Evolutionary conservation across 2,113 vertebrate genomes (phyloP).

Genomic region (Eudyptes chrysolophus): DNA sequence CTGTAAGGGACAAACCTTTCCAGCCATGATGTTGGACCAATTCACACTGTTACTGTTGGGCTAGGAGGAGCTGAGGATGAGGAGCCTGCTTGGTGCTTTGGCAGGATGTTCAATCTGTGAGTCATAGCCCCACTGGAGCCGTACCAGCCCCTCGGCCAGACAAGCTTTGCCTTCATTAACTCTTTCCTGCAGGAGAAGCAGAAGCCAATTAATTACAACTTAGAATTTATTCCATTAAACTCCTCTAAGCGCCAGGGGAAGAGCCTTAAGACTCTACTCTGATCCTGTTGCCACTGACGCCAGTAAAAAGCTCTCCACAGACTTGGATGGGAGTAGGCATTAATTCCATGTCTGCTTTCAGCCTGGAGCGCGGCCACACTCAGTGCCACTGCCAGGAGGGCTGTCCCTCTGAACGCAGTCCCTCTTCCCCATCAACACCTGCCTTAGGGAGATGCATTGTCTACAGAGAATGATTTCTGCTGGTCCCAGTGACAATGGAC

Average conservation of each 20-base stretch:
- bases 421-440: background rate
- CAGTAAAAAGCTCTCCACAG: conserved; percentile 37
- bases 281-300: conserved; percentile 53
- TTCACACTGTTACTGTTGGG: background rate
- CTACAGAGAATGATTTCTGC: background rate
- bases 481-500: background rate
- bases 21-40: background rate
- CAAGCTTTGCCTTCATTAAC: conserved; percentile 63
- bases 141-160: conserved; percentile 27
- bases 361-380: background rate
- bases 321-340: background rate
- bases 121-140: conserved; percentile 14
- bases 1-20: background rate
- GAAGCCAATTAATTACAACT: conserved; percentile 53
- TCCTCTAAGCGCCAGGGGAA: conserved; percentile 30
- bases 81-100: background rate
- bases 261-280: conserved; percentile 27
- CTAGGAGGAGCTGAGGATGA: background rate
- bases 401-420: background rate
- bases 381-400: background rate
- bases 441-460: background rate
- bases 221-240: conserved; percentile 33
- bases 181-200: conserved; percentile 59
- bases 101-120: conserved; percentile 6
- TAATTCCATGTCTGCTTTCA: background rate